Evolutionary conservation across 2,797 vertebrate species (phyloP).

Genomic region (Brachyrhaphis roseni): DNA sequence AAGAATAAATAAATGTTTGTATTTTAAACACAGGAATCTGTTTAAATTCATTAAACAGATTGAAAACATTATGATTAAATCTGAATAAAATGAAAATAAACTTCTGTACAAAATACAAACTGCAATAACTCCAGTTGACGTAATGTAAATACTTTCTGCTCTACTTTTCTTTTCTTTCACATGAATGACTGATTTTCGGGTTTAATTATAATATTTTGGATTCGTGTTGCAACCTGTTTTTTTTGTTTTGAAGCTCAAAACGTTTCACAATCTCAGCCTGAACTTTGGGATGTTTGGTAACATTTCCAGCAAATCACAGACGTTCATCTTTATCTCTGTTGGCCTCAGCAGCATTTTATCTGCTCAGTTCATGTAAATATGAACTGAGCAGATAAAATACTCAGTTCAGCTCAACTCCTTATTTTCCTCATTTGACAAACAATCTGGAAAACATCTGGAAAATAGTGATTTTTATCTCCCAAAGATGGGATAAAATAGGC

Average conservation of each 20-base stretch:
- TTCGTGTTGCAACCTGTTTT: neutral
- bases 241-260: neutral
- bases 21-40: neutral
- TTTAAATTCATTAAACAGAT: neutral
- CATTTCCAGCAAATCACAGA: neutral
- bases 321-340: neutral
- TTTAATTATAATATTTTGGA: neutral
- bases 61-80: neutral
- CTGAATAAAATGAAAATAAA: neutral
- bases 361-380: neutral
- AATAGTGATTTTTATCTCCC: neutral
- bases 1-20: no score
- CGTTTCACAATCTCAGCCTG: neutral
- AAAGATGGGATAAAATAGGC: neutral
- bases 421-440: neutral
- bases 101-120: neutral
- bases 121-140: no score
- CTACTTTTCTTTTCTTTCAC: neutral
- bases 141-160: neutral
- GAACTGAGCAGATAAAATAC: no score
- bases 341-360: conserved; percentile 1
- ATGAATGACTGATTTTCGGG: neutral
- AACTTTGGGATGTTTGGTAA: conserved; percentile 4
- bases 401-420: neutral
- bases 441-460: neutral